Percentiles rank a stretch among this genome's conserved stretches.
Conservation (phyloP, 2,888 invertebrate species). For the Leistus spinibarbis region DNA sequence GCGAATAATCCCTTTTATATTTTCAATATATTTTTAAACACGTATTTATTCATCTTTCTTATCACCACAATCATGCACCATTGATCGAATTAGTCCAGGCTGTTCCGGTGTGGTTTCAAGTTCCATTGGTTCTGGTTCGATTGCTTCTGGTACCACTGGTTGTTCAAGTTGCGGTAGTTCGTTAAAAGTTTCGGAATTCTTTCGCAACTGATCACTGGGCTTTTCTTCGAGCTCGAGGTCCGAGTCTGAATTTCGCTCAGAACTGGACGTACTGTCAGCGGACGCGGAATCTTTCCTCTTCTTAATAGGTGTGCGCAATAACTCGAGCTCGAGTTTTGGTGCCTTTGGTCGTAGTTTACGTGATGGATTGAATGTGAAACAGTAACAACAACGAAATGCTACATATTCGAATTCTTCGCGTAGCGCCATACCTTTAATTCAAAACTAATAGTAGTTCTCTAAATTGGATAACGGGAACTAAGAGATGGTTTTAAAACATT, state of each 20-base stretch:
- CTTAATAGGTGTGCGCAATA: slow-evolving; percentile 23
- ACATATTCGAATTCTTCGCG: slow-evolving; percentile 74
- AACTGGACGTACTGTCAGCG: slow-evolving; percentile 48
- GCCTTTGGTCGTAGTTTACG: slow-evolving; percentile 83
- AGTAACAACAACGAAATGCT: slow-evolving; percentile 91
- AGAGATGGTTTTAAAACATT: no score
- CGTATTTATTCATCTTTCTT: slow-evolving; percentile 15
- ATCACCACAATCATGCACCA: neutral
- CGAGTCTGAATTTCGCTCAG: slow-evolving; percentile 50
- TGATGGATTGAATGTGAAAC: slow-evolving; percentile 85
- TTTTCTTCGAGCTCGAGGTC: slow-evolving; percentile 43
- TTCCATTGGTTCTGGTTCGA: neutral
- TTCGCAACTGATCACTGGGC: slow-evolving; percentile 11
- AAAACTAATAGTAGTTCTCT: no score
- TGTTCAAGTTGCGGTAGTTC: slow-evolving; percentile 39
- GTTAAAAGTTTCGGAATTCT: slow-evolving; percentile 1
- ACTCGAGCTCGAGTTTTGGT: slow-evolving; percentile 62
- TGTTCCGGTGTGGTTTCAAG: neutral
- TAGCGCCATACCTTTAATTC: slow-evolving; percentile 69
- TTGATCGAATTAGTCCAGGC: neutral
- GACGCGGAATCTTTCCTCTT: slow-evolving; percentile 6
- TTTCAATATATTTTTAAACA: no score
- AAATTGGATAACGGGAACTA: no score
- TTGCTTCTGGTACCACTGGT: neutral
- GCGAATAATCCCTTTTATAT: no score